Conservation (phyloP, 2,113 vertebrate genomes). For the Proterorhinus semilunaris region DNA sequence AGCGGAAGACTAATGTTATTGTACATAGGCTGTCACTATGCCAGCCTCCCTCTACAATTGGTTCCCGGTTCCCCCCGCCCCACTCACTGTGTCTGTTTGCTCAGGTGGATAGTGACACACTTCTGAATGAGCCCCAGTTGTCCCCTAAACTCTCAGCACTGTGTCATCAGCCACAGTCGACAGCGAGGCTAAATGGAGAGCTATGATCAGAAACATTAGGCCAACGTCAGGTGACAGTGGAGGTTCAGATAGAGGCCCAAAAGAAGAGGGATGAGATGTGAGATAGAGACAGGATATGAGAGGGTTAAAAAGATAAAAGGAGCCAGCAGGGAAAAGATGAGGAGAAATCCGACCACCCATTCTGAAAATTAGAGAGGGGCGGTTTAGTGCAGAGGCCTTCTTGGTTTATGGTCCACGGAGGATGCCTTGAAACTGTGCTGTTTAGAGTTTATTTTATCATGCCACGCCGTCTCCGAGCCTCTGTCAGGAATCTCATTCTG, state of each 20-base stretch:
- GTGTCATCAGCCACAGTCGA: constrained; percentile 86
- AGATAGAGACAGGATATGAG: constrained; percentile 39
- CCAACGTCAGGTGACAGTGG: constrained; percentile 66
- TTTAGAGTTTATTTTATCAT: constrained; percentile 73
- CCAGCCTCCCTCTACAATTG: constrained; percentile 88
- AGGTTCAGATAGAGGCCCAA: constrained; percentile 31
- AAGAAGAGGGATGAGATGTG: constrained; percentile 11
- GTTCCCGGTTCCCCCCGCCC: constrained; percentile 74
- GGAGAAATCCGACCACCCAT: constrained; percentile 67
- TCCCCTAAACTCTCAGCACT: constrained; percentile 83
- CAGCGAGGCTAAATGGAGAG: constrained; percentile 75
- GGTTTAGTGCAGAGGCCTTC: constrained; percentile 70
- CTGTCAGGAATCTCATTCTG: constrained; percentile 76
- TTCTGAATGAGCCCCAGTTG: constrained; percentile 88
- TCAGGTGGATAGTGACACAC: constrained; percentile 98
- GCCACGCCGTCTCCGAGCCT: constrained; percentile 70
- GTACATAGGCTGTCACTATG: constrained; percentile 87
- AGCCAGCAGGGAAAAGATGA: constrained; percentile 15
- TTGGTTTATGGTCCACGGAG: constrained; percentile 75
- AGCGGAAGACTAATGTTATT: constrained; percentile 98
- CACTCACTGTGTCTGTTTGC: constrained; percentile 78
- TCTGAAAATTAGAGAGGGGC: constrained; percentile 66
- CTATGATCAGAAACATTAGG: constrained; percentile 80
- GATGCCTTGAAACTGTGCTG: constrained; percentile 77
- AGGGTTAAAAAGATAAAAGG: constrained; percentile 26